phyloP scores from a whole-genome alignment of 1,140 invertebrate genomes.

The Bemisia tabaci region DNA sequence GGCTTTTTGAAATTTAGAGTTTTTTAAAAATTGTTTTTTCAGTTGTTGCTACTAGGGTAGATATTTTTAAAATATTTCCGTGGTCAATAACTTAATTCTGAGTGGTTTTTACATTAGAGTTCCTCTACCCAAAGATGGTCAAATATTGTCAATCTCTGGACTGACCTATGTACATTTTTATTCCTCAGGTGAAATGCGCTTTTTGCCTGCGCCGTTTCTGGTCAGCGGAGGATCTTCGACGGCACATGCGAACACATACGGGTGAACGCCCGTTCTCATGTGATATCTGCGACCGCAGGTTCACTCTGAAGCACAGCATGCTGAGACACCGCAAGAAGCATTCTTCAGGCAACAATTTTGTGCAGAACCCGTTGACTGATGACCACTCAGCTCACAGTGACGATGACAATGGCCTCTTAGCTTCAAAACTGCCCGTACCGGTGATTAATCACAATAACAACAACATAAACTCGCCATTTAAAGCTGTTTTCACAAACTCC shows the following conservation, averaged over 20 bases:
- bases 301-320: slow-evolving; percentile 90
- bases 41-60: too few relatives aligned
- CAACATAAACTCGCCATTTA: slow-evolving; percentile 10
- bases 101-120: too few relatives aligned
- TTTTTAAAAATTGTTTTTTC: too few relatives aligned
- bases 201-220: slow-evolving; percentile 85
- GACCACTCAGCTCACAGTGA: slow-evolving; percentile 13
- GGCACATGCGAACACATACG: slow-evolving; percentile 82
- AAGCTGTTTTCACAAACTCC: background rate
- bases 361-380: background rate
- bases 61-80: too few relatives aligned
- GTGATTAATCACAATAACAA: slow-evolving; percentile 20
- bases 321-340: slow-evolving; percentile 80
- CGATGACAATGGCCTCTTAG: slow-evolving; percentile 8
- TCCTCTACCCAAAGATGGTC: too few relatives aligned
- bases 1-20: too few relatives aligned
- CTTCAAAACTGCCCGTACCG: background rate
- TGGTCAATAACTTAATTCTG: too few relatives aligned
- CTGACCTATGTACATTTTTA: too few relatives aligned
- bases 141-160: too few relatives aligned
- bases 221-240: slow-evolving; percentile 80
- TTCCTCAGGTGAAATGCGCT: slow-evolving; percentile 66
- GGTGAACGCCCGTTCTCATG: slow-evolving; percentile 68
- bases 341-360: slow-evolving; percentile 10
- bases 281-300: slow-evolving; percentile 63